Percentiles rank a stretch among this genome's conserved stretches.
phyloP scores from a whole-genome alignment of 2,113 vertebrate genomes.

The Cephalopholis sonnerati region DNA sequence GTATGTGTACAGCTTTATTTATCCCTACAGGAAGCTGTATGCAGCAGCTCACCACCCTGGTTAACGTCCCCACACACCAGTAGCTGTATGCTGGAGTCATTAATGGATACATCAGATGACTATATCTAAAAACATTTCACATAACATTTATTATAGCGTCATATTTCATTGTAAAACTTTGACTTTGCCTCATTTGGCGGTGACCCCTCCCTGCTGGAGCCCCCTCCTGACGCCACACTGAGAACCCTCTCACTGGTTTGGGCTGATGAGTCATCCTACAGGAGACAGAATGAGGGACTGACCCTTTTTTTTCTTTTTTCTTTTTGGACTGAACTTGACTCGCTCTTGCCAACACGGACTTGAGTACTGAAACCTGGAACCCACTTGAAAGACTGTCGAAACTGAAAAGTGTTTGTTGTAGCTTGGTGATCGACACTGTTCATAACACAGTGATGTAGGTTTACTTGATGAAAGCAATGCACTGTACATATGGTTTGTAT shows the following conservation, averaged over 20 bases:
- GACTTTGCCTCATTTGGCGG: conserved; percentile 22
- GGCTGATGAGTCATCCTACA: conserved; percentile 77
- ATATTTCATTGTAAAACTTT: conserved; percentile 13
- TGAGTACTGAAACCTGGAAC: conserved; percentile 77
- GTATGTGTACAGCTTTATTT: not conserved
- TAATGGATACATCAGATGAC: not conserved
- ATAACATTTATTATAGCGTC: no score
- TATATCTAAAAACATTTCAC: not conserved
- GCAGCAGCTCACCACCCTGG: not conserved
- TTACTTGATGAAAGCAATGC: conserved; percentile 63
- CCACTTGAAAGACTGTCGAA: conserved; percentile 80
- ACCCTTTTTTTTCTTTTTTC: not conserved
- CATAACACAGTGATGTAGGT: conserved; percentile 34
- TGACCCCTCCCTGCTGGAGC: conserved; percentile 38
- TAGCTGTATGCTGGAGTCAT: not conserved
- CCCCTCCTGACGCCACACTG: conserved; percentile 26
- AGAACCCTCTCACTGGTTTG: conserved; percentile 26
- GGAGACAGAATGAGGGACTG: conserved; percentile 35
- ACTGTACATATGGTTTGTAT: conserved; percentile 69
- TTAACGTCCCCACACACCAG: not conserved
- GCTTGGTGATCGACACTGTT: conserved; percentile 40
- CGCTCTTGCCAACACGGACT: conserved; percentile 8
- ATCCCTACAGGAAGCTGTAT: not conserved
- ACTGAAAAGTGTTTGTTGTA: conserved; percentile 13
- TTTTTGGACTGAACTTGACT: conserved; percentile 55